Base-by-base conservation (phyloP, 2,888 invertebrate genomes). In the Drosophila anomelani region DNA sequence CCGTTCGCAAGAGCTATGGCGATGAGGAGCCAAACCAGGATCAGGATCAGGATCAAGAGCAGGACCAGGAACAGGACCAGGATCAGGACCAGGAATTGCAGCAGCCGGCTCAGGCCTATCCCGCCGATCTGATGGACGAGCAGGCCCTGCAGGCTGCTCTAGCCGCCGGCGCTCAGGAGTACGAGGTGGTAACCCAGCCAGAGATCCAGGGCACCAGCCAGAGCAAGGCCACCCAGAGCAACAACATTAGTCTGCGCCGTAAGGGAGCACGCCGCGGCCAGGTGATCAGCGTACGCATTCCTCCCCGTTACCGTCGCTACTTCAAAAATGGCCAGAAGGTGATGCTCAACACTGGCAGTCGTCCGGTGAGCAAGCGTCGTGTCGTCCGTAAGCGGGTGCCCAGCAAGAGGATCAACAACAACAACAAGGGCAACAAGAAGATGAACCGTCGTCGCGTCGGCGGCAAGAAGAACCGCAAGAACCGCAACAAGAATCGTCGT, bases 271-370 rank as follows among this genome's bases (percentile, higher is more conserved):
- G 88, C 8, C 83, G 81, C 15, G 89, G 80, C 3, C 85, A 91
- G 63, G 53, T 78, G 55, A 74, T 92, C 41, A 86, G 83, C 41
- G 88, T 92, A 1, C 85, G 91, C 2, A 79, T 92, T 15, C 92
- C 92, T 3, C 83, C 87, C 4, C 81, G 88, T 13, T 91, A 92
- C 49, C 81, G 89, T 12, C 84, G 85, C 49, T 91, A 90, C 72
- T 92, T 91, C 76, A 88, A 89, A 74, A 90, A 89, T 47, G 92
- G 92, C 7, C 91, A 90, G 58, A 90, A 85, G 51, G 84, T 90
- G n/a, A 80, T 86, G 81, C 63, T 91, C 23, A 90, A 88, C 58
- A 76, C 83, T 51, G 81, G 81, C 73, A 77, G 70, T 6, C 78
- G 83, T 3, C 78, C 81, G 5, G 43, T 17, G 10, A 51, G 9